Percentiles rank a stretch among this genome's conserved stretches.
phyloP scores from a whole-genome alignment of 2,888 invertebrate genomes.

The Neoscelio sp. region DNA sequence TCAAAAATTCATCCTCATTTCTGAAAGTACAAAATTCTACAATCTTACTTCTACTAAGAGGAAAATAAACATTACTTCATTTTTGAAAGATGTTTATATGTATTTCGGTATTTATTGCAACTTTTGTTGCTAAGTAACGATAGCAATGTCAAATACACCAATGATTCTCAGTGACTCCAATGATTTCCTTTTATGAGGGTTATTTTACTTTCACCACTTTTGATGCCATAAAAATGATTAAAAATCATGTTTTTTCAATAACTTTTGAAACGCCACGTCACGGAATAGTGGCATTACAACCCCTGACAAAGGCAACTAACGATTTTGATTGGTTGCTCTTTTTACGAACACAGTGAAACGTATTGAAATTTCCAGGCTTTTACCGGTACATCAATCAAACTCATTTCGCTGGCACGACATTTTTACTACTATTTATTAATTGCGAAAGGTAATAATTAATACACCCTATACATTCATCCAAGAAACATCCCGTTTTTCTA shows the following conservation, averaged over 20 bases:
- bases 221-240: constrained; percentile 29
- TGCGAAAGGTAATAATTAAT: constrained; percentile 30
- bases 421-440: constrained; percentile 45
- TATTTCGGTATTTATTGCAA: too few species aligned
- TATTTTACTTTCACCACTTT: neutral
- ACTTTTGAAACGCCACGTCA: constrained; percentile 34
- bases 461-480: neutral
- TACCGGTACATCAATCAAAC: constrained; percentile 50
- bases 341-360: neutral
- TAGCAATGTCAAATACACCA: too few species aligned
- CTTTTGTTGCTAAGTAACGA: too few species aligned
- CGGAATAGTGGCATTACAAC: constrained; percentile 27
- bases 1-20: too few species aligned
- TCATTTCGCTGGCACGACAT: constrained; percentile 16
- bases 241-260: constrained; percentile 30
- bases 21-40: too few species aligned
- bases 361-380: constrained; percentile 39
- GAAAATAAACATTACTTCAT: too few species aligned
- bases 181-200: too few species aligned
- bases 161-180: too few species aligned
- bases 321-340: constrained; percentile 42
- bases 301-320: constrained; percentile 23
- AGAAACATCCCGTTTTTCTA: neutral
- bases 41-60: too few species aligned
- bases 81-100: too few species aligned